Percentiles rank a stretch among this genome's conserved stretches.
phyloP scores from a whole-genome alignment of 2,113 vertebrate species.

The Rhinolophus ferrumequinum region DNA sequence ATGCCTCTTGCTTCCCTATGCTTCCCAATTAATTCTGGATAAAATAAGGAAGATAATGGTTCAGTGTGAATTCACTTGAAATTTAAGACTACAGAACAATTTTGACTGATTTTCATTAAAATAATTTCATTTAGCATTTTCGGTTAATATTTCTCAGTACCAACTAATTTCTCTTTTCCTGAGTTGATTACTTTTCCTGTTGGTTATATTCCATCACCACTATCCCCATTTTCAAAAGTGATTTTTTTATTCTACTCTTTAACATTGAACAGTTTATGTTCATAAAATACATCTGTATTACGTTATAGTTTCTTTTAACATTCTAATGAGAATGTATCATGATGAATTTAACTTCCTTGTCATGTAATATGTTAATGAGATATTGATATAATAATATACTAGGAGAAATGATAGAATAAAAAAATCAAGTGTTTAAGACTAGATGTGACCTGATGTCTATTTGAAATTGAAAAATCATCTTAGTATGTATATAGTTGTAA shows the following conservation, averaged over 20 bases:
- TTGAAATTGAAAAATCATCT: not conserved
- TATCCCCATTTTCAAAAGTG: not conserved
- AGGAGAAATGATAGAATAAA: not conserved
- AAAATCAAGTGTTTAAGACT: not conserved
- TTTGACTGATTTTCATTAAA: constrained; percentile 16
- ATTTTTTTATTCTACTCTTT: not conserved
- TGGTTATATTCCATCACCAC: not conserved
- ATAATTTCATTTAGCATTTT: not conserved
- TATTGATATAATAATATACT: not conserved
- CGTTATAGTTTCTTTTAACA: not conserved
- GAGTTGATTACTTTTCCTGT: not conserved
- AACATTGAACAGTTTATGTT: not conserved
- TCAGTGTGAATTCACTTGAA: constrained; percentile 46
- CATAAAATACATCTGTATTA: not conserved
- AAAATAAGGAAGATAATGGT: not conserved
- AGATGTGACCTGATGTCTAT: not conserved
- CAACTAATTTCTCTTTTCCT: not conserved
- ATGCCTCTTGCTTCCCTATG: not conserved
- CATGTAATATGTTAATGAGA: not conserved
- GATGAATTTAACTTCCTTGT: not conserved
- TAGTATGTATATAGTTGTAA: not conserved
- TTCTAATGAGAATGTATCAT: not conserved
- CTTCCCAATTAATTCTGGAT: not conserved
- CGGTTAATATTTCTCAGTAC: not conserved
- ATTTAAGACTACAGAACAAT: not conserved